These are phyloP conservation scores for Xiphydria camelus DNA, from an alignment of 2,888 invertebrate genomes.

Conservation along the genomic window DNA sequence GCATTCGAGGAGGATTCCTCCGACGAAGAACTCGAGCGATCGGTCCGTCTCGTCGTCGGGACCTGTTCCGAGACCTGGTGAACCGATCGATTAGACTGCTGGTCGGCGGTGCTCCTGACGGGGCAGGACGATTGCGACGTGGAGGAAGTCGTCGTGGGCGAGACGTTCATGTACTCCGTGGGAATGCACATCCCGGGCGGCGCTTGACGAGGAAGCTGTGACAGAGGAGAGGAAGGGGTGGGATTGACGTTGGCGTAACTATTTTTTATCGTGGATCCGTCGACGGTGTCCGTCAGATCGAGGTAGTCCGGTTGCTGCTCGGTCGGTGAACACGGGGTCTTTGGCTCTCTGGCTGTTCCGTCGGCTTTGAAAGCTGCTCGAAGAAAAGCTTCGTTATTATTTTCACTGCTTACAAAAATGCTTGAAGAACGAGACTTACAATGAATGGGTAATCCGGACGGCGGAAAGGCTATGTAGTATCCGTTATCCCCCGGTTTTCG, in stretches of 20 bases:
- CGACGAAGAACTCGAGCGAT: not conserved
- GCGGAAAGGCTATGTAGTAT: conserved; percentile 62
- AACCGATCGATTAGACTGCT: no score
- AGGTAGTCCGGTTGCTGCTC: conserved; percentile 31
- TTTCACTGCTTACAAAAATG: no score
- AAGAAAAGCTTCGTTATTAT: no score
- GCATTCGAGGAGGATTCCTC: not conserved
- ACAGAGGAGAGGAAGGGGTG: conserved; percentile 18
- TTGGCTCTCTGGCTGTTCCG: conserved; percentile 36
- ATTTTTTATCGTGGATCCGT: conserved; percentile 15
- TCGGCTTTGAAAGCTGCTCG: conserved; percentile 44
- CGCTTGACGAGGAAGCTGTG: conserved; percentile 23
- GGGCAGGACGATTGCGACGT: no score
- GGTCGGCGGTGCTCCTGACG: no score
- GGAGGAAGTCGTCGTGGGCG: no score
- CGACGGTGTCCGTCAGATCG: conserved; percentile 30
- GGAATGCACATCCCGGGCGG: conserved; percentile 47
- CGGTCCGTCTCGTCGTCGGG: not conserved
- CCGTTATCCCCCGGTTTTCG: conserved; percentile 48
- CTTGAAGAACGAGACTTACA: no score
- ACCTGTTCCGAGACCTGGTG: not conserved
- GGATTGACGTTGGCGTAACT: conserved; percentile 24
- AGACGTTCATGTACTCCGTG: conserved; percentile 41
- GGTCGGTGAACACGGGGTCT: conserved; percentile 45
- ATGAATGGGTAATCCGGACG: conserved; percentile 60